Percentiles rank a stretch among this genome's conserved stretches.
Conservation (phyloP, 1,140 invertebrate species). For the Rhagoletis zephyria region DNA sequence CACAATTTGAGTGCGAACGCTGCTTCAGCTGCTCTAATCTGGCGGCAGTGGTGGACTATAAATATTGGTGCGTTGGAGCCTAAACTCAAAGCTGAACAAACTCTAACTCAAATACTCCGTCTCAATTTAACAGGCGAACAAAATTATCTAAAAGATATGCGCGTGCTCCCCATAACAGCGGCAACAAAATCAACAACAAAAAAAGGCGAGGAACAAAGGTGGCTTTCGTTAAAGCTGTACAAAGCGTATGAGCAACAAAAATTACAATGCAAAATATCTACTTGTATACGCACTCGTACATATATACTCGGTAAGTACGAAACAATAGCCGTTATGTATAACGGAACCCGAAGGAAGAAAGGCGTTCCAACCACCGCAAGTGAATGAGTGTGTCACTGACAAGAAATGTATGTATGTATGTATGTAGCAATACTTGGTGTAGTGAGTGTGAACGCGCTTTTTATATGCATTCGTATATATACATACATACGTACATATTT, state of each 20-base stretch:
- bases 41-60: background rate
- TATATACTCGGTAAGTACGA: background rate
- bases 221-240: background rate
- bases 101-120: constrained; percentile 73
- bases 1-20: background rate
- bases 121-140: constrained; percentile 70
- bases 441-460: too few relatives aligned
- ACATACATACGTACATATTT: too few relatives aligned
- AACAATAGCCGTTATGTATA: background rate
- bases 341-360: background rate
- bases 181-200: background rate
- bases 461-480: too few relatives aligned
- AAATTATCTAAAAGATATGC: constrained; percentile 54
- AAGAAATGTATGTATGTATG: background rate
- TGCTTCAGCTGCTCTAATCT: background rate
- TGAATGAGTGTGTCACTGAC: background rate
- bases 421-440: too few relatives aligned
- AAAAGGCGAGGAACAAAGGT: background rate
- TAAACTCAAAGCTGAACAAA: constrained; percentile 57
- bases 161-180: constrained; percentile 6
- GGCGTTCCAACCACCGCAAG: constrained; percentile 10
- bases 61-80: background rate
- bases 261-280: background rate
- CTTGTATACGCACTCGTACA: background rate
- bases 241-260: background rate